Conservation (phyloP, 1,140 invertebrate genomes). For the Uloborus diversus region DNA sequence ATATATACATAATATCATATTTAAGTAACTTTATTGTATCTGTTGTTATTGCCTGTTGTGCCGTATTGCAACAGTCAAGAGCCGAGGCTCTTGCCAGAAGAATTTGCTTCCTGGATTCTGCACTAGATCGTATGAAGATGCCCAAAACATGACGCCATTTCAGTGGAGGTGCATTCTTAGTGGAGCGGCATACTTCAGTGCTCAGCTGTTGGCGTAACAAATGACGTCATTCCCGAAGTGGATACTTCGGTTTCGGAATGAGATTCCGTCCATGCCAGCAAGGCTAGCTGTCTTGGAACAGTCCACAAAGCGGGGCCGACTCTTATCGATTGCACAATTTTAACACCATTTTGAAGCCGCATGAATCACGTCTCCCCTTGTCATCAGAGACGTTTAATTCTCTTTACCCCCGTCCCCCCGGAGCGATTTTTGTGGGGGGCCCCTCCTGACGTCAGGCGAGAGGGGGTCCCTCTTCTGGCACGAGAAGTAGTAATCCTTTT, state of each 20-base stretch:
- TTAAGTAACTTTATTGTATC: no score
- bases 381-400: slow-evolving; percentile 23
- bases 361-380: not conserved
- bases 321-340: not conserved
- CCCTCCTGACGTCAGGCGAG: not conserved
- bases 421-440: slow-evolving; percentile 4
- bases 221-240: no score
- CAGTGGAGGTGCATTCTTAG: no score
- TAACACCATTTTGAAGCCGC: not conserved
- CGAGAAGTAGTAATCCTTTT: slow-evolving; percentile 30
- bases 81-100: no score
- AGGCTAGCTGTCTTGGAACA: not conserved
- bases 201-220: no score
- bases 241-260: not conserved
- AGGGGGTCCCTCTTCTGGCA: not conserved
- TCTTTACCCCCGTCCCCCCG: not conserved
- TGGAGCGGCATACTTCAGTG: no score
- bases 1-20: no score
- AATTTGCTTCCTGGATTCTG: no score
- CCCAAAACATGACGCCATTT: no score
- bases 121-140: no score
- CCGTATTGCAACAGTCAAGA: no score
- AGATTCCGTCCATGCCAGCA: not conserved
- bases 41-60: no score
- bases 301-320: not conserved